Conservation (phyloP, 2,113 vertebrate genomes). For the Phoxinus phoxinus region DNA sequence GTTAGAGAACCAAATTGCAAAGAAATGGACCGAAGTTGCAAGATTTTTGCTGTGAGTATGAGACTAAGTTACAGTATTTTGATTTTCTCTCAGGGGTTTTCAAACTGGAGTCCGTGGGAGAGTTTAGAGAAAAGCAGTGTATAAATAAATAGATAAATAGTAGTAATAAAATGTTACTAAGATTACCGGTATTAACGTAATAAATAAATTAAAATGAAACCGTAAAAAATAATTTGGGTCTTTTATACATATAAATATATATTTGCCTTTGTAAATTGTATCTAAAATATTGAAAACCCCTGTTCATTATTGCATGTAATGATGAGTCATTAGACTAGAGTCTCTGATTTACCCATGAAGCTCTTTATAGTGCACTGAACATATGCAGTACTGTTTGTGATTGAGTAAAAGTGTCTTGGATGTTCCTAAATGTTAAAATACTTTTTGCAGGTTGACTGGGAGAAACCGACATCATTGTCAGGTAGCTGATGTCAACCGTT, state of each 20-base stretch:
- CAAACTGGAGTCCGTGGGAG: background rate
- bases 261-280: background rate
- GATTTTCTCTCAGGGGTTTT: background rate
- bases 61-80: rapidly evolving
- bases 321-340: constrained; percentile 61
- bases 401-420: background rate
- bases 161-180: too few species aligned
- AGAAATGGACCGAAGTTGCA: background rate
- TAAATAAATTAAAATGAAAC: too few species aligned
- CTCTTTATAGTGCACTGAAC: constrained; percentile 62
- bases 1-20: background rate
- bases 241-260: background rate
- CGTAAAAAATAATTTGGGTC: too few species aligned
- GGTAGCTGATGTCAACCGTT: background rate
- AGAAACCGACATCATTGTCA: background rate
- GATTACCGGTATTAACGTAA: too few species aligned
- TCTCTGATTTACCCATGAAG: constrained; percentile 61
- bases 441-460: rapidly evolving
- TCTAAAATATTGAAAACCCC: background rate
- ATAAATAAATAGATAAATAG: too few species aligned
- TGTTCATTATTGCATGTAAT: constrained; percentile 12
- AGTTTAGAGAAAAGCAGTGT: too few species aligned
- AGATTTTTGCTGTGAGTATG: background rate
- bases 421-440: background rate
- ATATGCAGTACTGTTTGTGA: background rate